Evolutionary conservation across 2,113 vertebrate genomes (phyloP), one percentile per base, ranked within the genome.

Genomic region (Caranx melampygus): DNA sequence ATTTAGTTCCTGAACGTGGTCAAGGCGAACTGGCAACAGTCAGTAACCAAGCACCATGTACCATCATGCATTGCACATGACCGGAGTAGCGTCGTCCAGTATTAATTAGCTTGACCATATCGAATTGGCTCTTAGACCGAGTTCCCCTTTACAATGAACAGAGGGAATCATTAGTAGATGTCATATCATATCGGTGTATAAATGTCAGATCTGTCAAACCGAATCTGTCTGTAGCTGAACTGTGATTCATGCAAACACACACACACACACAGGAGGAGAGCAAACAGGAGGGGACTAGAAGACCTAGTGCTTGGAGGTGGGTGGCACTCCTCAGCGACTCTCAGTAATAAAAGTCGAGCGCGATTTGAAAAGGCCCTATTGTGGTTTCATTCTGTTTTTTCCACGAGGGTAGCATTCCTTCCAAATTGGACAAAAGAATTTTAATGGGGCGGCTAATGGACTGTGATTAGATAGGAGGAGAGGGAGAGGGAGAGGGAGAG

Each of bases 401-500:
- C 91, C 89, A 92, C 86, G 83, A 87, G 87, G 91, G 91, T 87
- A 91, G 90, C 93, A 95, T 95, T 95, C 94, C 93, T 94, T 82
- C 92, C 84, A 95, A 94, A 94, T 95, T 94, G 92, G 92, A 94
- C 94, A 92, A 94, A 95, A 94, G 94, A 95, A 95, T 95, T 95
- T 95, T 93, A 95, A 95, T 95, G 94, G 94, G 83, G 84, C 74
- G 81, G 89, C 93, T 94, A 94, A 93, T 94, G 93, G 93, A 91
- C 88, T 91, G 91, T 93, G 94, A 93, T 94, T 92, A 94, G 94
- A 94, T 94, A 92, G 87, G 78, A 83, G 87, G 78, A 72, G 80
- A 80, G 82, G 60, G 77, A 74, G 57, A 66, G 82, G 60, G 77
- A 74, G 57, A 66, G 80, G 51, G 79, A 63, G 77, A 77, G 33